Base-by-base conservation (phyloP, 2,797 vertebrate species). In the Lophura swinhoii region DNA sequence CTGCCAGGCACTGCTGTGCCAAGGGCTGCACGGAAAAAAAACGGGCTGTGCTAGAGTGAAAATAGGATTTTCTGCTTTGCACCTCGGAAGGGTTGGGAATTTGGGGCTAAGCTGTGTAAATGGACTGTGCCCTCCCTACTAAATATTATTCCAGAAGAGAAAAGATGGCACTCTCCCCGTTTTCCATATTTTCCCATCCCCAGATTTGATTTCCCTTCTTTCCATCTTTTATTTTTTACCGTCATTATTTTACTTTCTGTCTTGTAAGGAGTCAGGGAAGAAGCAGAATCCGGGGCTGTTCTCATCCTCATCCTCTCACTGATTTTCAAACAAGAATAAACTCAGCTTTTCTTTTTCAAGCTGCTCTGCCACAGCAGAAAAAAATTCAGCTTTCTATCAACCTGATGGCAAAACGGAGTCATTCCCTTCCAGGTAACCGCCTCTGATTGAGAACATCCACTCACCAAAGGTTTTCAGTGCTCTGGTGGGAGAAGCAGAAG, bases 1-100 rank as follows among this genome's bases (percentile, higher is more conserved):
- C 51, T 53, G 51, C 51, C 51, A 28, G 9, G 59, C 28, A 12
- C 17, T 0, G 1, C 49, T 37, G 26, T 31, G 18, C 33, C 51
- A 1, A 33, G 1, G 21, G 62, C 55, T 1, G 82, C 17, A 2
- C 10, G 60, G 6, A 56, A 77, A 7, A 0, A 2, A 7, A 0
- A 2, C 3, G 31, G 74, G 5, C 1, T 28, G 1, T 0, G 6
- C 24, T 41, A 2, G 37, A 60, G 51, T 67, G 75, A 2, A 87
- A 85, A 33, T 0, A 12, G 3, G 17, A 31, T 79, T 64, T 80
- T 67, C 16, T 41, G 66, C 21, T 41, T 49, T 28, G 33, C 46
- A 6, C 59, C 58, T 26, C 11, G 46, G 59, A 15, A 53, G 23
- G 41, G 44, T 20, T 8, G 31, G 49, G 91, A 28, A 22, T 22